Evolutionary conservation across 1,140 invertebrate species (phyloP), one percentile per base, ranked within the genome.

Genomic region (Diorhabda elongata): DNA sequence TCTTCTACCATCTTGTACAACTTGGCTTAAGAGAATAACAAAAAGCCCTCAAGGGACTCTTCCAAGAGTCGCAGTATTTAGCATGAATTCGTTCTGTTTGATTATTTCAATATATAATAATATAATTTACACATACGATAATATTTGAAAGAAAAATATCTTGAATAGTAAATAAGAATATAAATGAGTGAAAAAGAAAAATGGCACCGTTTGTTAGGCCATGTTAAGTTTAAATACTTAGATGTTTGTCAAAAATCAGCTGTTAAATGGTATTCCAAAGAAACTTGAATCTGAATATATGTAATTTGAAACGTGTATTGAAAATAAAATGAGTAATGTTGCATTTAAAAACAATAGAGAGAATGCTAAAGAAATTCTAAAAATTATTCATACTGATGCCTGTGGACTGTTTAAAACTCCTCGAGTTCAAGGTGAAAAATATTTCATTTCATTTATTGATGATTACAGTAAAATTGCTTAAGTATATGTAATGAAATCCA

Each of bases 381-480:
- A 26, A 26, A 26, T 26, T 26, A 26, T 26, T 26, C 26, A 26
- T 26, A 26, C 26, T 26, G 26, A 26, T 26, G 26, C 26, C 26
- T 26, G 26, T 26, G 26, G 26, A 26, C 26, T 26, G 26, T 26
- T 26, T 26, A 26, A 26, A 26, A 26, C 26, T 26, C 26, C 26
- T 26, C 26, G 26, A 26, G 1, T 26, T 26, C 26, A 26, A 26
- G 26, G 26, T 26, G 26, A 26, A 26, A 26, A 26, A 26, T 75
- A 74, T 64, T 73, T 75, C 70, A n/a, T 75, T 41, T 59, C 62
- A 7, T 74, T 74, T 66, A 73, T 75, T 42, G 77, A 82, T 74
- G 79, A 81, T 42, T 79, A 76, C 61, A 81, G 77, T 73, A 81
- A 79, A 69, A 72, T 74, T n/a, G 73, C 74, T 52, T 76, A 68